A percentile compares a stretch with the other conserved stretches of the same genome.
phyloP scores from a whole-genome alignment of 1,140 invertebrate species.

The Chelonus insularis region DNA sequence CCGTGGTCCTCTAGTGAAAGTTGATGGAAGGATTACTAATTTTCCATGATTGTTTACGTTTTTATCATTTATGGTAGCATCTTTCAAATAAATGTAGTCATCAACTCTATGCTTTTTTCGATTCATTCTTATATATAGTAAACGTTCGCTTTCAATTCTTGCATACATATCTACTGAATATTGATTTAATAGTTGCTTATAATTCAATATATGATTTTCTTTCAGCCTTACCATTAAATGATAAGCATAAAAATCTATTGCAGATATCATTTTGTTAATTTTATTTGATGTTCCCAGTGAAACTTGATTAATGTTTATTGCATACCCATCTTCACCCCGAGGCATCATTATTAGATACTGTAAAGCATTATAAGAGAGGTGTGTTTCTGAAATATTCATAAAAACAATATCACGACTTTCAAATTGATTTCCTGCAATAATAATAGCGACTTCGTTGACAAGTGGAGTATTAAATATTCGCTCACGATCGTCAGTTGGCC shows the following conservation, averaged over 20 bases:
- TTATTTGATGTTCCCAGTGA: conserved; percentile 33
- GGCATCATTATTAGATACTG: conserved; percentile 58
- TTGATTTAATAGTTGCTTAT: conserved; percentile 38
- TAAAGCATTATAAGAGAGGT: conserved; percentile 51
- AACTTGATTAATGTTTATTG: conserved; percentile 39
- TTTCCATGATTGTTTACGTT: conserved; percentile 29
- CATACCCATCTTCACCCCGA: conserved; percentile 52
- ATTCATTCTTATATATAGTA: conserved; percentile 41
- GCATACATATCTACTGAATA: conserved; percentile 50
- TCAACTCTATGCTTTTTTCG: background rate
- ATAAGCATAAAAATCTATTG: conserved; percentile 53
- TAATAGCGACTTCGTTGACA: conserved; percentile 49
- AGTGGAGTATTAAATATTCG: conserved; percentile 54
- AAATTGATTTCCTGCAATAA: conserved; percentile 49
- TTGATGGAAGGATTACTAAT: conserved; percentile 43
- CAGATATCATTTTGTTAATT: conserved; percentile 43
- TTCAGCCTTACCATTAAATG: conserved; percentile 40
- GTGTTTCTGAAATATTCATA: conserved; percentile 42
- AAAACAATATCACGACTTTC: conserved; percentile 10
- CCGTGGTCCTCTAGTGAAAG: conserved; percentile 47
- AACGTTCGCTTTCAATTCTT: conserved; percentile 44
- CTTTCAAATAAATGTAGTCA: background rate
- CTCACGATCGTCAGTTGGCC: conserved; percentile 48
- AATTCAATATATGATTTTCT: conserved; percentile 36
- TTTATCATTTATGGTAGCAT: conserved; percentile 12